Base-by-base conservation (phyloP, 1,140 invertebrate genomes). In the Caerostris extrusa region DNA sequence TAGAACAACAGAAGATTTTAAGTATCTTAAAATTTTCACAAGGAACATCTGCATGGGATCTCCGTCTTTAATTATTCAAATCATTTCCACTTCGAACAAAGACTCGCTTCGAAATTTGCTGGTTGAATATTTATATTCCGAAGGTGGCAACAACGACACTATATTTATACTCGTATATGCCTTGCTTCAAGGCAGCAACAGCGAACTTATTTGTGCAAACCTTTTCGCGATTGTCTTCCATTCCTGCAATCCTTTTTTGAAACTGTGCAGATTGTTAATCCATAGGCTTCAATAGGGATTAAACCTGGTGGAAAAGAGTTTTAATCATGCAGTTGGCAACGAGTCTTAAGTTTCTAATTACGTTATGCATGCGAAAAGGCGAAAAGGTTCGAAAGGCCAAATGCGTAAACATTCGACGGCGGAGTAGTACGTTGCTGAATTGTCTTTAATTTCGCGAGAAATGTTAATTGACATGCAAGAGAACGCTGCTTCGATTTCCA, bases 341-440 rank as follows among this genome's bases (percentile, higher is more conserved):
- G 83, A 64, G 91, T 93, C 64, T 93, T 93, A 93, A 93, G 83
- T 87, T 93, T 71, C 91, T 93, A 93, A 93, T 93, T 93, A 93
- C 83, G 82, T 85, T 92, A 92, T 85, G 56, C 56, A 19, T 71
- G 53, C 64, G 86, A 34, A 34, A 34, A 58, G 88, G 50, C n/a
- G 61, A 82, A n/a, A 85, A 85, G 81, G 90, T 58, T 58, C 34
- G 89, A n/a, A 50, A 71, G 87, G 71, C 71, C 71, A 77, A 77
- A 77, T 12, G 71, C 19, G 71, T 77, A 10, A 77, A 77, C 71
- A 88, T 56, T 58, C 14, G 71, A 71, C n/a, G 8, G 56, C 53
- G 7, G 56, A 83, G 87, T n/a, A n/a, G n/a, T n/a, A n/a, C n/a
- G n/a, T 19, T n/a, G 60, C n/a, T 86, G 83, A 85, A 93, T 93